phyloP scores from a whole-genome alignment of 2,113 vertebrate genomes.

The Trichomycterus rosablanca region DNA sequence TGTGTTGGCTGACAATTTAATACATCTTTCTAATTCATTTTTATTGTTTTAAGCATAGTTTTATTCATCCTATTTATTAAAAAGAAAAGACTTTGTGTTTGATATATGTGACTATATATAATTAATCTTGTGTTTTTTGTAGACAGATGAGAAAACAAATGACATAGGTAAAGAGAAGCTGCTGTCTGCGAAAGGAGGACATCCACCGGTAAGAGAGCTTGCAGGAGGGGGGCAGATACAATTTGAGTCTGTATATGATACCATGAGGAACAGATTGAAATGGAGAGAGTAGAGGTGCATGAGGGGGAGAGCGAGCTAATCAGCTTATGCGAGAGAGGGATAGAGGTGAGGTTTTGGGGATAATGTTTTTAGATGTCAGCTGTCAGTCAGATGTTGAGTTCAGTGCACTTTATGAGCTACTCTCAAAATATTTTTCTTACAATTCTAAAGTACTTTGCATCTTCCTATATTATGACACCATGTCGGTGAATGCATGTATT shows the following conservation, averaged over 20 bases:
- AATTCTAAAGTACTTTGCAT: background rate
- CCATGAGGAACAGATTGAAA: background rate
- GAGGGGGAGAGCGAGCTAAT: constrained; percentile 32
- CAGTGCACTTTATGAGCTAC: constrained; percentile 9
- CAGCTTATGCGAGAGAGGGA: constrained; percentile 33
- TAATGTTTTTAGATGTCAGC: constrained; percentile 28
- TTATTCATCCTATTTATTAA: too few relatives aligned
- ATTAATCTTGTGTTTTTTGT: constrained; percentile 37
- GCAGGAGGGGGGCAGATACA: background rate
- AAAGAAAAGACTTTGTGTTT: too few relatives aligned
- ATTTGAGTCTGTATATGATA: background rate
- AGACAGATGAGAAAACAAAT: constrained; percentile 49
- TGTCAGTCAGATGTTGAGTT: constrained; percentile 28
- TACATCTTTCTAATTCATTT: too few relatives aligned
- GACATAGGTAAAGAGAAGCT: constrained; percentile 59
- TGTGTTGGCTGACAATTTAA: too few relatives aligned
- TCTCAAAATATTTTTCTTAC: background rate
- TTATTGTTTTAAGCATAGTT: too few relatives aligned
- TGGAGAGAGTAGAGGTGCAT: constrained; percentile 24
- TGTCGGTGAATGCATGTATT: too few relatives aligned
- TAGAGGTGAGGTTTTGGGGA: constrained; percentile 33
- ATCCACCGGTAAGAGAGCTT: constrained; percentile 33
- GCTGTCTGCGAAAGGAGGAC: constrained; percentile 62
- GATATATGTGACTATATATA: background rate
- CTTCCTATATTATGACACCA: too few relatives aligned